Conservation (phyloP, 2,888 invertebrate genomes). For the Drosophila sordidapex region DNA sequence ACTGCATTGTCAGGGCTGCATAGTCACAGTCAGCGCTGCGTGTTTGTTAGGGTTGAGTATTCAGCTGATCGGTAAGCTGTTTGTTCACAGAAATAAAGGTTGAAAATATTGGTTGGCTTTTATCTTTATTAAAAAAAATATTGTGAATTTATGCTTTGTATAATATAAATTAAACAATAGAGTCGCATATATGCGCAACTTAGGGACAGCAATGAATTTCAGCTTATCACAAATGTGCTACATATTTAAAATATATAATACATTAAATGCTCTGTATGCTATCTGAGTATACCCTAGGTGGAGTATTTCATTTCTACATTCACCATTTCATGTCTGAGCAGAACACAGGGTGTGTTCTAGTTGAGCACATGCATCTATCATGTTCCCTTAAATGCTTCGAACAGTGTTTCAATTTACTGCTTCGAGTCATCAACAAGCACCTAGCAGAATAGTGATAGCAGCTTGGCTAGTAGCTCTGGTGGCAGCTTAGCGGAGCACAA, state of each 20-base stretch:
- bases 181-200: background rate
- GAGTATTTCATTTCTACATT: background rate
- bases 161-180: background rate
- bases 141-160: too few species aligned
- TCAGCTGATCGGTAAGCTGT: background rate
- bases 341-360: background rate
- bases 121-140: background rate
- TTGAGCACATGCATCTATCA: background rate
- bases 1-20: background rate
- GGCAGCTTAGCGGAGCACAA: background rate
- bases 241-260: background rate
- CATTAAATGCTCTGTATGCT: background rate
- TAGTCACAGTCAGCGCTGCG: background rate
- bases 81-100: background rate
- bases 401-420: background rate
- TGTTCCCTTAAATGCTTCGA: background rate
- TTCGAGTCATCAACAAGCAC: background rate
- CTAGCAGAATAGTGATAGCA: background rate
- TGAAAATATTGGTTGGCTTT: background rate
- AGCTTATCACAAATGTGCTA: fast-evolving
- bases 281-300: background rate
- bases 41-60: background rate
- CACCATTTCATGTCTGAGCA: background rate
- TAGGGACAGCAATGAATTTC: background rate
- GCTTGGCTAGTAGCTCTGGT: background rate